These are phyloP conservation scores for Sebastes steindachneri DNA, from an alignment of 2,797 vertebrate genomes.

Conservation along the genomic window DNA sequence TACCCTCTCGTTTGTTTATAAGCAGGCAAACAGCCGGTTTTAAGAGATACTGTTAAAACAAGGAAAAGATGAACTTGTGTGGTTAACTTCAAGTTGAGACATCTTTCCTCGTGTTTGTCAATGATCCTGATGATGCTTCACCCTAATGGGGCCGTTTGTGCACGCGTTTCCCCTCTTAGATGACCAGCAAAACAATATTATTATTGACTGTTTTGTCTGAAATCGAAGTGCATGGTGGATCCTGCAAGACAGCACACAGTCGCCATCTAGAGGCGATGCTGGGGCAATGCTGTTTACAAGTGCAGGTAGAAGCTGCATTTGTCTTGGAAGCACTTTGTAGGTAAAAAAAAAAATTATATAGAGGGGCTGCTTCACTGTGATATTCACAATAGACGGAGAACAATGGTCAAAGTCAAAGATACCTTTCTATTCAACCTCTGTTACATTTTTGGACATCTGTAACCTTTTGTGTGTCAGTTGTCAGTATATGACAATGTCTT, in stretches of 20 bases:
- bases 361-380: neutral
- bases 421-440: neutral
- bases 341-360: neutral
- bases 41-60: conserved; percentile 85
- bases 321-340: conserved; percentile 8
- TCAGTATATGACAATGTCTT: neutral
- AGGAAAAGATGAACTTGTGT: conserved; percentile 86
- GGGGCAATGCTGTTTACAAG: conserved; percentile 67
- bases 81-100: conserved; percentile 79
- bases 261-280: conserved; percentile 78
- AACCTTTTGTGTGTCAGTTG: neutral
- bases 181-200: conserved; percentile 77
- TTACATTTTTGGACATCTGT: neutral
- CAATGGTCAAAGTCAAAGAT: neutral
- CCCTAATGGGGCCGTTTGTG: conserved; percentile 57
- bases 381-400: neutral
- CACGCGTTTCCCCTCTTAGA: conserved; percentile 46
- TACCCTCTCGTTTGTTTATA: conserved; percentile 27
- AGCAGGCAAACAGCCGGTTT: conserved; percentile 66
- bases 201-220: conserved; percentile 83
- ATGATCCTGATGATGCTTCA: conserved; percentile 39
- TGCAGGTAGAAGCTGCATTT: conserved; percentile 59
- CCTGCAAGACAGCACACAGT: conserved; percentile 59
- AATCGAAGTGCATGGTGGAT: conserved; percentile 84
- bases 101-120: conserved; percentile 62